Conservation (phyloP, 2,888 invertebrate genomes). For the Cremastobaeus sp. region DNA sequence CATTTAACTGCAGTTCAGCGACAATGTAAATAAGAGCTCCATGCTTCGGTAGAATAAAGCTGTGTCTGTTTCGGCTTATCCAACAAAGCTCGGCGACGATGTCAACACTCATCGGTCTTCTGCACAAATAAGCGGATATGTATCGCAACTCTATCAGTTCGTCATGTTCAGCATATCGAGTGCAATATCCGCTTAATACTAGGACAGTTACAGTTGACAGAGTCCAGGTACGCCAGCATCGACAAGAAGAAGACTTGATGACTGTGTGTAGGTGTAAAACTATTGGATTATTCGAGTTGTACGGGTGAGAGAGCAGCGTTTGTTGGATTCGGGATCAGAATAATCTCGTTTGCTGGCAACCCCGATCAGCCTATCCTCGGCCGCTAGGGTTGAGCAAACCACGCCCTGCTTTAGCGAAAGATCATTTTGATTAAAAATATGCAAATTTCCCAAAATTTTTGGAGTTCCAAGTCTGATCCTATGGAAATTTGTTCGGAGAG, state of each 20-base stretch:
- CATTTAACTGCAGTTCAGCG: no score
- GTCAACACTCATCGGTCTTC: conserved; percentile 61
- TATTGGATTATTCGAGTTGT: conserved; percentile 77
- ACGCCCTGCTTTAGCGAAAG: conserved; percentile 71
- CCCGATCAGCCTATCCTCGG: conserved; percentile 76
- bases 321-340: conserved; percentile 78
- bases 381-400: conserved; percentile 74
- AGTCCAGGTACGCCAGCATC: conserved; percentile 12
- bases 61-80: conserved; percentile 36
- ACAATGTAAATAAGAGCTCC: conserved; percentile 36
- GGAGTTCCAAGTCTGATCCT: no score
- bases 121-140: conserved; percentile 55
- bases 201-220: conserved; percentile 21
- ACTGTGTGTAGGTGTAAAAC: conserved; percentile 65
- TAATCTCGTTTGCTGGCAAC: conserved; percentile 77
- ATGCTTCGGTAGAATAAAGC: conserved; percentile 45
- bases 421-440: neutral
- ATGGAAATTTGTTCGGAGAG: no score
- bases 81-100: conserved; percentile 20
- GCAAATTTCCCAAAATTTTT: neutral
- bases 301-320: conserved; percentile 76
- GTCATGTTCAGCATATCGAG: conserved; percentile 47
- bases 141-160: conserved; percentile 51
- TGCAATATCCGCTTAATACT: conserved; percentile 58
- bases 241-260: conserved; percentile 37